Percentiles rank a stretch among this genome's conserved stretches.
These are phyloP conservation scores for Gyps fulvus DNA, from an alignment of 2,113 vertebrate genomes.

Conservation along the genomic window DNA sequence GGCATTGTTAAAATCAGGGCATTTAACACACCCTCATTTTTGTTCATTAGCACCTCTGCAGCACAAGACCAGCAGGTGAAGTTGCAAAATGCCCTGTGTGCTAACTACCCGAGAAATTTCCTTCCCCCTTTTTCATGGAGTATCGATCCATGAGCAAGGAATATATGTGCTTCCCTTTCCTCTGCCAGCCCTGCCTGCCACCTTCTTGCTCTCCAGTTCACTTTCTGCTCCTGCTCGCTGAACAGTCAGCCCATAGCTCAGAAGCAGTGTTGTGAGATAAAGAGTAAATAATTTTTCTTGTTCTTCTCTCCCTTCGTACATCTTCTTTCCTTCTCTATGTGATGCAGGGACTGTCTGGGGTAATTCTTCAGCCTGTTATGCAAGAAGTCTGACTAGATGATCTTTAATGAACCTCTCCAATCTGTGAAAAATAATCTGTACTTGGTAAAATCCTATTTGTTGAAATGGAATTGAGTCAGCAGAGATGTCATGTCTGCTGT, in stretches of 20 bases:
- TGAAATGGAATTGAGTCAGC: constrained; percentile 35
- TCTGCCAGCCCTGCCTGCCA: neutral
- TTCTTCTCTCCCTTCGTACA: neutral
- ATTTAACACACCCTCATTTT: neutral
- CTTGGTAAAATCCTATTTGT: constrained; percentile 6
- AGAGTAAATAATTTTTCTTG: neutral
- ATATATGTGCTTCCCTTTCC: neutral
- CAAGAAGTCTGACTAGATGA: neutral
- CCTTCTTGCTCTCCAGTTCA: neutral
- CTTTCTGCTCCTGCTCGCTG: neutral
- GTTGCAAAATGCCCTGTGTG: neutral
- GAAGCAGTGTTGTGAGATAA: neutral
- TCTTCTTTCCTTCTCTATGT: neutral
- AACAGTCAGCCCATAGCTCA: neutral
- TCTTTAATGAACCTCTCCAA: neutral
- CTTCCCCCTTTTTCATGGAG: neutral
- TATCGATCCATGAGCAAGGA: neutral
- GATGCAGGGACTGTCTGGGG: neutral
- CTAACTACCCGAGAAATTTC: neutral
- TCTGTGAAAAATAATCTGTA: neutral
- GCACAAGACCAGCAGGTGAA: neutral
- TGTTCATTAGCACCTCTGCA: neutral
- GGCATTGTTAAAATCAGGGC: neutral
- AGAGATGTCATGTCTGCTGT: neutral
- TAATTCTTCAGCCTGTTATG: neutral